These are phyloP conservation scores for Rhea americana DNA, from an alignment of 2,113 vertebrate species.

Conservation along the genomic window DNA sequence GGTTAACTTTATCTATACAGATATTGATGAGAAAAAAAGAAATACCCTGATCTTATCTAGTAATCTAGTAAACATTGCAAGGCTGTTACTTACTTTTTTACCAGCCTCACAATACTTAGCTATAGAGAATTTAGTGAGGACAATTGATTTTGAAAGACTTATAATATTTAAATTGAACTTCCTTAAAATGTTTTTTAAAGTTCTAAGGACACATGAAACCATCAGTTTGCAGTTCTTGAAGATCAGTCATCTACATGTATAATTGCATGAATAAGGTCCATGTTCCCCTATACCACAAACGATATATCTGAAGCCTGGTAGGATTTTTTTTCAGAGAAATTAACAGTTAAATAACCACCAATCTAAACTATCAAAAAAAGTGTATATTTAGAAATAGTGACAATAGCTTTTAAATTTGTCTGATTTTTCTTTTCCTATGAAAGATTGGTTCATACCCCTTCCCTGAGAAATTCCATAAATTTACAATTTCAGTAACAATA, in stretches of 20 bases:
- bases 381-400: not conserved
- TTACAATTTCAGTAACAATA: not conserved
- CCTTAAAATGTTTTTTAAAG: not conserved
- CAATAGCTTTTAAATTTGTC: not conserved
- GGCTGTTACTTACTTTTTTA: not conserved
- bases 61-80: not conserved
- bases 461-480: not conserved
- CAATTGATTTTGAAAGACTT: not conserved
- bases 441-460: too few relatives aligned
- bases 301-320: not conserved
- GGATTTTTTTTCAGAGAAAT: not conserved
- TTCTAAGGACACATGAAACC: not conserved
- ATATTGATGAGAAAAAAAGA: not conserved
- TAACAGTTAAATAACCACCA: too few relatives aligned
- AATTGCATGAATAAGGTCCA: not conserved
- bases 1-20: not conserved
- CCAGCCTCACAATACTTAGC: not conserved
- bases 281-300: too few relatives aligned
- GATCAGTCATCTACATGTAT: not conserved
- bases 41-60: not conserved
- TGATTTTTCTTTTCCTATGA: too few relatives aligned
- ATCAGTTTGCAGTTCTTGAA: not conserved
- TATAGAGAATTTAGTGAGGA: not conserved
- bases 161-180: not conserved
- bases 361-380: not conserved